These are phyloP conservation scores for Fulica atra DNA, from an alignment of 2,113 vertebrate genomes.

Conservation along the genomic window DNA sequence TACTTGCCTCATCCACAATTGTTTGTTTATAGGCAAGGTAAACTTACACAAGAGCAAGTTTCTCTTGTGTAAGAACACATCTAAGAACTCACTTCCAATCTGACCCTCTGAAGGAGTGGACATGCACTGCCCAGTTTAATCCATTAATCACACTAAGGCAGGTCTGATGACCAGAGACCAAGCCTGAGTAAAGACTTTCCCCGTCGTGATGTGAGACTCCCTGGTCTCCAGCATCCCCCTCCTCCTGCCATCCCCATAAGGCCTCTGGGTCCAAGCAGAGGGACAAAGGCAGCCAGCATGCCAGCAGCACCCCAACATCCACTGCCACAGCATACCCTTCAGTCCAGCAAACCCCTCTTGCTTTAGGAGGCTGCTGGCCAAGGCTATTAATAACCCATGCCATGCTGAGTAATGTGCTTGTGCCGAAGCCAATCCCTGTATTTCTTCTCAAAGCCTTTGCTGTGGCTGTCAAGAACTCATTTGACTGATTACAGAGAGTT, in stretches of 20 bases:
- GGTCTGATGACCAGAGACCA: background rate
- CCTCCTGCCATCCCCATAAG: background rate
- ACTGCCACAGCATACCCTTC: background rate
- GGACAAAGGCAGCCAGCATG: background rate
- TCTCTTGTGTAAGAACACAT: background rate
- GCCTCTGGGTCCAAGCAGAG: background rate
- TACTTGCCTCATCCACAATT: background rate
- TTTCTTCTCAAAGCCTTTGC: background rate
- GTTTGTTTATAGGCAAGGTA: background rate
- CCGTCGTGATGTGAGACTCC: fast-evolving
- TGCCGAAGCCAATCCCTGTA: background rate
- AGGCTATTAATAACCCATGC: background rate
- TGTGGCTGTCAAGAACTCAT: background rate
- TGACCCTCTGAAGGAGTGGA: background rate
- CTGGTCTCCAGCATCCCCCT: background rate
- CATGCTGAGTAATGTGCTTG: background rate
- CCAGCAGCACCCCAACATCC: background rate
- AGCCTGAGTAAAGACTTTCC: background rate
- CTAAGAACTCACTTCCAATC: background rate
- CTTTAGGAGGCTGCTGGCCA: background rate
- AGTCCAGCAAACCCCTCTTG: background rate
- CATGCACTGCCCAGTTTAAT: background rate
- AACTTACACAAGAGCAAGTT: background rate
- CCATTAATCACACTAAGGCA: background rate
- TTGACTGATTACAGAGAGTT: background rate